These are phyloP conservation scores for Torymus tubicola DNA, from an alignment of 2,888 invertebrate genomes.

Conservation along the genomic window DNA sequence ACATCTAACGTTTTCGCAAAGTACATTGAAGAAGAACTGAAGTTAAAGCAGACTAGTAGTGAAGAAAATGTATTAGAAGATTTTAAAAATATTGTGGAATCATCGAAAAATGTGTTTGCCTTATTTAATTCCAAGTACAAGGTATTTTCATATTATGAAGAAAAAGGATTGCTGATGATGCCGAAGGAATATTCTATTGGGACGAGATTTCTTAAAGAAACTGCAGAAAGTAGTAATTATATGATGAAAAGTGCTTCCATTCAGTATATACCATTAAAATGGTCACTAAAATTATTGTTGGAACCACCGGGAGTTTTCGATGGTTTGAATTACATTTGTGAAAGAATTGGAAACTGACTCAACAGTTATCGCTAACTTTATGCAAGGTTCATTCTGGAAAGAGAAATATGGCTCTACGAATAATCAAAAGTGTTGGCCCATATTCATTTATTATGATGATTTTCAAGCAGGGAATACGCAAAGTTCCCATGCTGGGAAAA, in stretches of 20 bases:
- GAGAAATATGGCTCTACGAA: background rate
- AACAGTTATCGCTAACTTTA: background rate
- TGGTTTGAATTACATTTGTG: background rate
- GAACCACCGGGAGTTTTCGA: background rate
- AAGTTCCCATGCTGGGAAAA: background rate
- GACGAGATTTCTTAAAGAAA: background rate
- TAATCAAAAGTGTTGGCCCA: background rate
- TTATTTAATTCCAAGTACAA: slow-evolving; percentile 1
- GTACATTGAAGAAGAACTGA: no score
- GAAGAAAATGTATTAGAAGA: no score
- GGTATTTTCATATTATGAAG: slow-evolving; percentile 2
- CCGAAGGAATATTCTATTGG: background rate
- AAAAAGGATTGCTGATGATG: background rate
- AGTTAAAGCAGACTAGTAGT: no score
- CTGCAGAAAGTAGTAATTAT: background rate
- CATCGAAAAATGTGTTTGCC: background rate
- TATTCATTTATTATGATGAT: background rate
- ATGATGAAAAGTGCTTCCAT: background rate
- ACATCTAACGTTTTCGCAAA: no score
- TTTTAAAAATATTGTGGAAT: no score
- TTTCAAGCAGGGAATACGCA: background rate
- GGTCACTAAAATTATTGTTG: background rate
- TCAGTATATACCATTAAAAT: slow-evolving; percentile 9
- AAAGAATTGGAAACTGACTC: background rate
- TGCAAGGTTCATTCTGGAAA: background rate